A percentile compares a stretch with the other conserved stretches of the same genome.
phyloP scores from a whole-genome alignment of 2,888 invertebrate species.

The Alitta virens region DNA sequence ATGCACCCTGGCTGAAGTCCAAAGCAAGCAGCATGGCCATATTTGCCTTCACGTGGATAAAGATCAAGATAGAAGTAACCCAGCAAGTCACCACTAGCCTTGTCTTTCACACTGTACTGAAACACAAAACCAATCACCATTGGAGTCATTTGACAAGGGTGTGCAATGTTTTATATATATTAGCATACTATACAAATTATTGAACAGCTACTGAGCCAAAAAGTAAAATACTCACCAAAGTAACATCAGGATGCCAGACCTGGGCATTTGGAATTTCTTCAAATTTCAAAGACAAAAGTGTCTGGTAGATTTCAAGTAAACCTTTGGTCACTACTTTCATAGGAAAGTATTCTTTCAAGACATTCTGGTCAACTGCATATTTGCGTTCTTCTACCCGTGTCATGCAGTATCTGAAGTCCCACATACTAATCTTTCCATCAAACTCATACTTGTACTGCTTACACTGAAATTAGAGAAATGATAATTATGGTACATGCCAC shows the following conservation, averaged over 20 bases:
- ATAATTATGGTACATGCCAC: no score
- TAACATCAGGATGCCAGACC: constrained; percentile 59
- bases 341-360: constrained; percentile 60
- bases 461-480: constrained; percentile 45
- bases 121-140: background rate
- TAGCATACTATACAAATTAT: background rate
- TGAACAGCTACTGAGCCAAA: background rate
- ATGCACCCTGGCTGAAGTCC: constrained; percentile 55
- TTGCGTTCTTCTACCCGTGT: constrained; percentile 58
- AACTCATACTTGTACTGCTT: constrained; percentile 53
- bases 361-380: constrained; percentile 59
- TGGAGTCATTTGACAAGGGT: no score
- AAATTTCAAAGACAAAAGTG: constrained; percentile 57
- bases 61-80: constrained; percentile 61
- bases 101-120: constrained; percentile 54
- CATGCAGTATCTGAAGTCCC: constrained; percentile 60
- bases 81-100: constrained; percentile 44
- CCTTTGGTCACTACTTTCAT: constrained; percentile 59
- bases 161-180: background rate
- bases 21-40: constrained; percentile 60
- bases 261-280: constrained; percentile 51
- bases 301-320: constrained; percentile 60
- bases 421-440: constrained; percentile 57
- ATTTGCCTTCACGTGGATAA: constrained; percentile 60
- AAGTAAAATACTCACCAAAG: constrained; percentile 46